These are phyloP conservation scores for Myxocyprinus asiaticus DNA, from an alignment of 2,113 vertebrate species.

Conservation along the genomic window DNA sequence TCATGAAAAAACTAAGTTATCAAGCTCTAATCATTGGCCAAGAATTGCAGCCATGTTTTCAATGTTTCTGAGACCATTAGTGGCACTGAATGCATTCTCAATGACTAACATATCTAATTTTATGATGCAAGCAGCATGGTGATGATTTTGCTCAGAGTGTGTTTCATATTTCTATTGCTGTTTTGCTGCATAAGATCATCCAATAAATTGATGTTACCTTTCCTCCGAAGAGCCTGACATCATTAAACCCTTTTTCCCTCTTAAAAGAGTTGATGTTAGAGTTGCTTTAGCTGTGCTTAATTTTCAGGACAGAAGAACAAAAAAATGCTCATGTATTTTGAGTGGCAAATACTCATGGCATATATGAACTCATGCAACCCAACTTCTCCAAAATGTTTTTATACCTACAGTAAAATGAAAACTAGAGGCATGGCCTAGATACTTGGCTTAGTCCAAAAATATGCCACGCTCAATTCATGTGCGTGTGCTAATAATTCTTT, in stretches of 20 bases:
- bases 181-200: slow-evolving; percentile 11
- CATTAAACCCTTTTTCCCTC: background rate
- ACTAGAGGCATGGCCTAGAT: too few species aligned
- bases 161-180: background rate
- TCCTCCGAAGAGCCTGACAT: background rate
- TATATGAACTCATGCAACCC: too few species aligned
- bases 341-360: too few species aligned
- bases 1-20: background rate
- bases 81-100: slow-evolving; percentile 21
- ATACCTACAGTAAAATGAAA: too few species aligned
- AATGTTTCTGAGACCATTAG: background rate
- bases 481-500: background rate
- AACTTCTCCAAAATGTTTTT: too few species aligned
- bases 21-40: slow-evolving; percentile 11
- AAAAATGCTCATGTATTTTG: too few species aligned
- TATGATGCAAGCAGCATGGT: background rate
- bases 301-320: too few species aligned
- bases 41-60: background rate
- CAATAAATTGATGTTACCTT: slow-evolving; percentile 38
- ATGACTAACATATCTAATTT: background rate
- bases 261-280: background rate
- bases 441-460: too few species aligned
- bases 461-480: too few species aligned
- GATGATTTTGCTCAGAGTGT: slow-evolving; percentile 3
- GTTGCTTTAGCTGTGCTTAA: background rate